phyloP scores from a whole-genome alignment of 1,140 invertebrate species.

The Whitmania pigra region DNA sequence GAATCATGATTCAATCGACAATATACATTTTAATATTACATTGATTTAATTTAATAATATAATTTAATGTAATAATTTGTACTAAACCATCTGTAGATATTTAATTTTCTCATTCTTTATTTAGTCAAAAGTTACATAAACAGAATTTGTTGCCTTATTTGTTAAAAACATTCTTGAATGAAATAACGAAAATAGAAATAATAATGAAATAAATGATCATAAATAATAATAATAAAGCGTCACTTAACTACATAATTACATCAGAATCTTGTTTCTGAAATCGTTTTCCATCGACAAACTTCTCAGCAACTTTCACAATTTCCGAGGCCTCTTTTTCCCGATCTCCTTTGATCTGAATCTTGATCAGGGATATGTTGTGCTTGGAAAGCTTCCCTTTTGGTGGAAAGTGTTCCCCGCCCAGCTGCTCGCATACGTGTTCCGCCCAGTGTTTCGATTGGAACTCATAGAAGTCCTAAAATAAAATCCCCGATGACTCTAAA shows the following conservation, averaged over 20 bases:
- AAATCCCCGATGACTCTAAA: no score
- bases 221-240: no score
- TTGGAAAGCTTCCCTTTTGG: conserved; percentile 8
- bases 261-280: no score
- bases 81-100: not conserved
- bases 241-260: no score
- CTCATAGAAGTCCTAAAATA: not conserved
- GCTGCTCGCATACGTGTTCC: not conserved
- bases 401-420: not conserved
- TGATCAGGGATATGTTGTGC: not conserved
- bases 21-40: no score
- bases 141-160: no score
- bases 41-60: not conserved
- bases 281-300: not conserved
- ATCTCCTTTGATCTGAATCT: not conserved
- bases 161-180: no score
- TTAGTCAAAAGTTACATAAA: no score
- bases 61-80: no score
- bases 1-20: not conserved
- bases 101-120: no score
- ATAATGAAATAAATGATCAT: no score
- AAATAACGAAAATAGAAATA: no score
- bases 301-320: not conserved
- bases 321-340: not conserved
- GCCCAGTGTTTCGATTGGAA: conserved; percentile 1